Conservation (phyloP, 2,113 vertebrate genomes). For the Heterotilapia buettikoferi region DNA sequence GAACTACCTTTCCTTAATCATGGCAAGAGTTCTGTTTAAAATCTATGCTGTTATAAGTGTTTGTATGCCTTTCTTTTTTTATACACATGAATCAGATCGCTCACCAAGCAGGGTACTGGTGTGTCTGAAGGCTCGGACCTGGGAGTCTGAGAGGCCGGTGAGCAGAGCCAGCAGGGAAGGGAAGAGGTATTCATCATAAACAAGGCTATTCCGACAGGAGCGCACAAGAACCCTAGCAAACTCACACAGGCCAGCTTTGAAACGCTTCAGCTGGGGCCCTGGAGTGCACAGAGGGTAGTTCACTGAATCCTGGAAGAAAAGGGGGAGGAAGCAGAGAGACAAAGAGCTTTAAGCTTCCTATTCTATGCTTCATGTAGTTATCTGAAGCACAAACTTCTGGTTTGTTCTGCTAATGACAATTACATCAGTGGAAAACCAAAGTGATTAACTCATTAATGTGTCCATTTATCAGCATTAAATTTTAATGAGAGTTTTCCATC, state of each 20-base stretch:
- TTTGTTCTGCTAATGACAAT: not conserved
- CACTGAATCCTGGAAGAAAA: conserved; percentile 68
- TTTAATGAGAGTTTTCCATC: conserved; percentile 20
- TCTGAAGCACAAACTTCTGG: not conserved
- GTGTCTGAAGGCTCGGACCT: conserved; percentile 87
- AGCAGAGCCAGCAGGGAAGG: conserved; percentile 77
- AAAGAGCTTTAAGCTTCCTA: not conserved
- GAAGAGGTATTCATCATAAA: conserved; percentile 82
- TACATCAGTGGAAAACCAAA: not conserved
- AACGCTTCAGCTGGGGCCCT: conserved; percentile 70
- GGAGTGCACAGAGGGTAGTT: conserved; percentile 76
- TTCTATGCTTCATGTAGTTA: not conserved
- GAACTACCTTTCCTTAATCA: not conserved
- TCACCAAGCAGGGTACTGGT: conserved; percentile 86
- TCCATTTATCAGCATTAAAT: conserved; percentile 30
- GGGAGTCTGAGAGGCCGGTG: conserved; percentile 83
- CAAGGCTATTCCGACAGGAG: conserved; percentile 72
- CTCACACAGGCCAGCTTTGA: conserved; percentile 75
- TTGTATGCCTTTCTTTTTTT: not conserved
- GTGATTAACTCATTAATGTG: conserved; percentile 28
- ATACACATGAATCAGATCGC: not conserved
- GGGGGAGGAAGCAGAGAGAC: not conserved
- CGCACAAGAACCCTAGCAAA: conserved; percentile 70
- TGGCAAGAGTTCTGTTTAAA: not conserved
- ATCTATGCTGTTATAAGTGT: not conserved